phyloP scores from a whole-genome alignment of 2,888 invertebrate species.

The Amphipyra berbera region DNA sequence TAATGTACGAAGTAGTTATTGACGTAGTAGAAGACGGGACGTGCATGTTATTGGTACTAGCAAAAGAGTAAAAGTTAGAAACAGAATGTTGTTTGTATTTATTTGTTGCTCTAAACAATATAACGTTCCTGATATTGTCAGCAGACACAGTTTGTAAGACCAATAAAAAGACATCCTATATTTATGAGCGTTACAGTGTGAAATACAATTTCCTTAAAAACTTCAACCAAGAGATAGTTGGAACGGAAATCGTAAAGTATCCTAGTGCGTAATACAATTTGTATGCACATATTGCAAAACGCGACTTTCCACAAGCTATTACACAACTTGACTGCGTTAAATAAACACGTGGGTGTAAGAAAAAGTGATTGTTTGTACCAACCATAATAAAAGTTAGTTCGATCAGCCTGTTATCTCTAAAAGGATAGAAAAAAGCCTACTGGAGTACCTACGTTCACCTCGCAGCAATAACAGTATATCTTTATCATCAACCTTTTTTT shows the following conservation, averaged over 20 bases:
- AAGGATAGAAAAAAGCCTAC: no score
- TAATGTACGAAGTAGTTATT: no score
- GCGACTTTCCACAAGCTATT: slow-evolving; percentile 41
- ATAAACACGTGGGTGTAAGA: slow-evolving; percentile 9
- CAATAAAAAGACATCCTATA: background rate
- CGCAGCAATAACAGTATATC: no score
- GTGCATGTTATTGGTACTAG: no score
- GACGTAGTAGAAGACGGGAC: no score
- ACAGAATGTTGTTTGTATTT: no score
- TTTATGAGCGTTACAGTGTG: slow-evolving; percentile 20
- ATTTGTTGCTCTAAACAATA: no score
- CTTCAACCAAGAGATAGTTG: slow-evolving; percentile 41
- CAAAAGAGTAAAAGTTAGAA: no score
- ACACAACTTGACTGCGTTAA: slow-evolving; percentile 17
- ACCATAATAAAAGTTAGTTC: background rate
- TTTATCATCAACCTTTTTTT: no score
- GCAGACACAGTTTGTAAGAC: background rate
- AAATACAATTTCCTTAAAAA: slow-evolving; percentile 39
- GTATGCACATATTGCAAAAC: slow-evolving; percentile 43
- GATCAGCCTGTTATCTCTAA: no score
- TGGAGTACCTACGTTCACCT: no score
- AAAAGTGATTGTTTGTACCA: slow-evolving; percentile 15
- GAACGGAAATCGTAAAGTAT: slow-evolving; percentile 62
- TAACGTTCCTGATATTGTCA: no score
- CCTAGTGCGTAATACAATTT: slow-evolving; percentile 45